Conservation (phyloP, 2,113 vertebrate genomes). For the Cygnus atratus region DNA sequence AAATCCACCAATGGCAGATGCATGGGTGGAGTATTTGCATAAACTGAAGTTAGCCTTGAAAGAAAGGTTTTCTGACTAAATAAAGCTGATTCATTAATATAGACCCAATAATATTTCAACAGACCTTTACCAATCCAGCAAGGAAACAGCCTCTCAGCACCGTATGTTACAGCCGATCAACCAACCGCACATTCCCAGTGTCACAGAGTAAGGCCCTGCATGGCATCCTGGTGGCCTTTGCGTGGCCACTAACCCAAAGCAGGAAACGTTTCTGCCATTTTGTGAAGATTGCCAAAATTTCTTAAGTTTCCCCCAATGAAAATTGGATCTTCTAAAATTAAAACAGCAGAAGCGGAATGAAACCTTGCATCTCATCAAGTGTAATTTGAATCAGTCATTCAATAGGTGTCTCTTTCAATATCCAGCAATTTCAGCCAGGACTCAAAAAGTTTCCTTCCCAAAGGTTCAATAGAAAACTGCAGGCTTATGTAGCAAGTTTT, state of each 20-base stretch:
- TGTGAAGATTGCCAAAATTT: neutral
- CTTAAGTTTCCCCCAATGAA: neutral
- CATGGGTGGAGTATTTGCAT: neutral
- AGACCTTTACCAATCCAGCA: neutral
- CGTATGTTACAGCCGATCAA: neutral
- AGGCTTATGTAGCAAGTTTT: neutral
- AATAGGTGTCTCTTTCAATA: neutral
- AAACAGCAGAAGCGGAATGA: neutral
- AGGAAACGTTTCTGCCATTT: neutral
- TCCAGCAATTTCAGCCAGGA: neutral
- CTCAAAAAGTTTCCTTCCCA: neutral
- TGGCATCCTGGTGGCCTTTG: neutral
- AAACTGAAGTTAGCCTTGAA: neutral
- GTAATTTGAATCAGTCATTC: neutral
- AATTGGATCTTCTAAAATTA: neutral
- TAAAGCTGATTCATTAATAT: neutral
- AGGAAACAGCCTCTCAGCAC: neutral
- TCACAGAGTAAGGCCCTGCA: neutral
- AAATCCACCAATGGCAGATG: neutral
- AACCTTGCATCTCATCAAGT: neutral
- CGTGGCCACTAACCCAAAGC: neutral
- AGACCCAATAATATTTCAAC: neutral
- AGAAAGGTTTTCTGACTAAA: neutral
- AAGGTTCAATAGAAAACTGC: neutral
- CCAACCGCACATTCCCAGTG: neutral